A percentile compares a stretch with the other conserved stretches of the same genome.
Conservation (phyloP, 2,888 invertebrate genomes). For the Hypena proboscidalis region DNA sequence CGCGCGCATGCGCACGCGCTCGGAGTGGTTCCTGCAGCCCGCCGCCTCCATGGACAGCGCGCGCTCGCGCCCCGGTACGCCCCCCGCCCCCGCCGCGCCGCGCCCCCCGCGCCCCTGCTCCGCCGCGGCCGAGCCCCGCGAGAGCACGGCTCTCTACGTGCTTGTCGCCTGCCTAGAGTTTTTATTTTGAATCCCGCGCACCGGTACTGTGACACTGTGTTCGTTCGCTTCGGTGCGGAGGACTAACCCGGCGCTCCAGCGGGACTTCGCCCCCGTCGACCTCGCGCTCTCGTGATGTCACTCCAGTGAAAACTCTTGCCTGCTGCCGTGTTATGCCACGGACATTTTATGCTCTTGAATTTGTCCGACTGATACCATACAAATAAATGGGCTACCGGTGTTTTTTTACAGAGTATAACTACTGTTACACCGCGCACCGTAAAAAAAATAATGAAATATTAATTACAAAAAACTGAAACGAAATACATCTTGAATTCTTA, state of each 20-base stretch:
- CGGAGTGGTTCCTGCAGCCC: constrained; percentile 97
- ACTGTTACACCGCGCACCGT: too few relatives aligned
- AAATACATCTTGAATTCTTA: too few relatives aligned
- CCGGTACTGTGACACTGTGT: constrained; percentile 78
- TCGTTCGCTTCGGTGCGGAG: constrained; percentile 75
- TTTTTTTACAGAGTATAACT: constrained; percentile 1
- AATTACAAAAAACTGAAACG: too few relatives aligned
- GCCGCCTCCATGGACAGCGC: constrained; percentile 82
- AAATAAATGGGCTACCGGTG: background rate
- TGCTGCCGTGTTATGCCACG: too few relatives aligned
- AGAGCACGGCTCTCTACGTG: constrained; percentile 81
- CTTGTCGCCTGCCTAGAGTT: constrained; percentile 85
- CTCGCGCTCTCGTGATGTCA: background rate
- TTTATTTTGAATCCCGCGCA: constrained; percentile 79
- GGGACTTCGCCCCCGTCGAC: constrained; percentile 51
- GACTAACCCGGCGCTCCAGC: constrained; percentile 62
- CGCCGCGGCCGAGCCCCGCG: constrained; percentile 59
- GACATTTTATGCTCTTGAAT: too few relatives aligned
- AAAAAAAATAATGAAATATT: too few relatives aligned
- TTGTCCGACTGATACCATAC: too few relatives aligned
- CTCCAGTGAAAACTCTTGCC: too few relatives aligned
- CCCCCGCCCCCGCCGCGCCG: constrained; percentile 42
- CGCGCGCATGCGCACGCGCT: constrained; percentile 97
- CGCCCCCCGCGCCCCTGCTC: constrained; percentile 40
- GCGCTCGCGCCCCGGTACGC: constrained; percentile 76